Base-by-base conservation (phyloP, 1,140 invertebrate genomes). In the Leptestheria dahalacensis region DNA sequence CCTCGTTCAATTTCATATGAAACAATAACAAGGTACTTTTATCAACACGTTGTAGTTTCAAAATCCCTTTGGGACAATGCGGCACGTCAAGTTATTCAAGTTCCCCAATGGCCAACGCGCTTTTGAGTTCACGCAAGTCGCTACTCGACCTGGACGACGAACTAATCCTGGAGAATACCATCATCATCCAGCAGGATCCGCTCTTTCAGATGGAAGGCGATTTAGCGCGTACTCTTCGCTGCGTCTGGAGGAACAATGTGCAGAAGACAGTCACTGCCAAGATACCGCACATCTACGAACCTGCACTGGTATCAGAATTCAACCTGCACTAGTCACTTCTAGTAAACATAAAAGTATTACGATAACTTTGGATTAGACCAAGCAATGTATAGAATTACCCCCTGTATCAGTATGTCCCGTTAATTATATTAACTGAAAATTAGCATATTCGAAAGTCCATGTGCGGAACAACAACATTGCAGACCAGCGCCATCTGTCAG, bases 111-210 rank as follows among this genome's bases (percentile, higher is more conserved):
- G 18, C 48, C 57, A 59, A 26, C 52, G 18, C 24, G 15, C n/a
- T n/a, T n/a, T 53, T 55, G 25, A 51, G 41, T 25, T 26, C 46
- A 20, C 21, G 33, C 28, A 23, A 58, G 41, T 20, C 18, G 6
- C 26, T 25, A n/a, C 48, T 46, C 11, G 59, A 61, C 51, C 21
- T 48, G 28, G 26, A 49, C 54, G 62, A 59, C 20, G 68, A 68
- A n/a, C 60, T 63, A 9, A 68, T 59, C 47, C 65, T 69, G n/a
- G 69, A 70, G 48, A 70, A 70, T 59, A 68, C 67, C 20, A 62
- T 70, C 26, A 62, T 70, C 20, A 68, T 70, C 57, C 69, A 70
- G 64, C 62, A 62, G 11, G 67, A 67, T 52, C 61, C 67, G 1
- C 60, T 65, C 0, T 65, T 70, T 56, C 68, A 69, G 55, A 66